Conservation (phyloP, 2,113 vertebrate genomes). For the Dicaeum eximium region DNA sequence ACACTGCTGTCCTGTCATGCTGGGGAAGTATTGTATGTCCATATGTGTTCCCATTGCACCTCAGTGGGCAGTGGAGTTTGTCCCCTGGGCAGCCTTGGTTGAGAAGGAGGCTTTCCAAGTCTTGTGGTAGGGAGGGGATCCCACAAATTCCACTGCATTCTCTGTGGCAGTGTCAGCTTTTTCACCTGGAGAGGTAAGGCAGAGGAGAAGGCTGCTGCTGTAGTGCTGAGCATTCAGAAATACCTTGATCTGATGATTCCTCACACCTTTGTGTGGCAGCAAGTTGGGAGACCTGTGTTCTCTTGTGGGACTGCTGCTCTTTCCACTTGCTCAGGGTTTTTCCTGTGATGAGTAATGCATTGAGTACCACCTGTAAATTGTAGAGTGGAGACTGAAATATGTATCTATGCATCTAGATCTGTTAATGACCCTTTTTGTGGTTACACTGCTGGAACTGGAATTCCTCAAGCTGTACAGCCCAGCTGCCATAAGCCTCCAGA, state of each 20-base stretch:
- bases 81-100: neutral
- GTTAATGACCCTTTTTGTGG: fast-evolving
- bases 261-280: neutral
- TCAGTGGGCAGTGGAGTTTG: neutral
- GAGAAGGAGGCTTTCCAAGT: neutral
- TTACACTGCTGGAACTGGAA: neutral
- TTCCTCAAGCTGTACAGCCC: neutral
- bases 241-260: neutral
- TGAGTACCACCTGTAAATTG: neutral
- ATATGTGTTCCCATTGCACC: neutral
- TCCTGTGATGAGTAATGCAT: fast-evolving
- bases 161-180: neutral
- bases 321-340: neutral
- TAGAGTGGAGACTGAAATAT: neutral
- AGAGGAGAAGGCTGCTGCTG: neutral
- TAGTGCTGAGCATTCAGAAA: neutral
- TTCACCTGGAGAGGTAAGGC: neutral
- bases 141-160: neutral
- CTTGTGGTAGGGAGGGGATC: neutral
- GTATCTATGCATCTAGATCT: neutral
- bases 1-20: fast-evolving
- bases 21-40: neutral
- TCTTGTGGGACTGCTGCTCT: fast-evolving
- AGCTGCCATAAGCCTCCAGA: neutral
- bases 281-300: neutral